Evolutionary conservation across 2,888 invertebrate genomes (phyloP).

Genomic region (Allacma fusca): DNA sequence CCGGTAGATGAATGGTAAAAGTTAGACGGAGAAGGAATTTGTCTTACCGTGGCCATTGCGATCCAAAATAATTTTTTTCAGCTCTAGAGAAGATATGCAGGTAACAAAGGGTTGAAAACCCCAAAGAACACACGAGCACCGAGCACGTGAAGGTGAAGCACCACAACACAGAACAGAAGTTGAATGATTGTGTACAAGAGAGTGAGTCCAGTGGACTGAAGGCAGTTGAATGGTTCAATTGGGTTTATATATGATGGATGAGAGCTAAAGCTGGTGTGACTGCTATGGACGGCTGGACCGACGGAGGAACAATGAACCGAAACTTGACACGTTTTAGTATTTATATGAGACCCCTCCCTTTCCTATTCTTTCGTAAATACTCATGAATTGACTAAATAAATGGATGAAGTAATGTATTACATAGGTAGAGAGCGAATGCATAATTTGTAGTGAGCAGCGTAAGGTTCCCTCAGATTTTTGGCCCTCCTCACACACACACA

Average conservation of each 20-base stretch:
- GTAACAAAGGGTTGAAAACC: slow-evolving; percentile 11
- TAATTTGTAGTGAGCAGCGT: not conserved
- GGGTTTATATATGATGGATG: slow-evolving; percentile 12
- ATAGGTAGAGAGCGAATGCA: not conserved
- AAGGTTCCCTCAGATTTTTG: not conserved
- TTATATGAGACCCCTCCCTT: slow-evolving; percentile 58
- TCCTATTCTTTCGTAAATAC: slow-evolving; percentile 41
- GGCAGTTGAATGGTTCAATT: slow-evolving; percentile 11
- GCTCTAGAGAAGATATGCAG: not conserved
- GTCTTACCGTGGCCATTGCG: slow-evolving; percentile 4
- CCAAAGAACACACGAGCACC: slow-evolving; percentile 16
- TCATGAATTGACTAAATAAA: slow-evolving; percentile 35
- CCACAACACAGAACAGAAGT: slow-evolving; percentile 1
- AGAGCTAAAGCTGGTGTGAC: slow-evolving; percentile 10
- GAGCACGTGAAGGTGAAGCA: slow-evolving; percentile 13
- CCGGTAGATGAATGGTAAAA: not conserved
- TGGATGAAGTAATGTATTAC: slow-evolving; percentile 22
- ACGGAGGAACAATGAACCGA: slow-evolving; percentile 58
- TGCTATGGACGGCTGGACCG: slow-evolving; percentile 35
- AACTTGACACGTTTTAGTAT: slow-evolving; percentile 46
- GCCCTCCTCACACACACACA: slow-evolving; percentile 11
- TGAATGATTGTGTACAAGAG: slow-evolving; percentile 1
- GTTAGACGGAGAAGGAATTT: not conserved
- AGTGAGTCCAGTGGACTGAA: slow-evolving; percentile 16
- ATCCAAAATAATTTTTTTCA: not conserved